Evolutionary conservation across 2,797 vertebrate species (phyloP), one percentile per base, ranked within the genome.

Genomic region (Intellagama lesueurii): DNA sequence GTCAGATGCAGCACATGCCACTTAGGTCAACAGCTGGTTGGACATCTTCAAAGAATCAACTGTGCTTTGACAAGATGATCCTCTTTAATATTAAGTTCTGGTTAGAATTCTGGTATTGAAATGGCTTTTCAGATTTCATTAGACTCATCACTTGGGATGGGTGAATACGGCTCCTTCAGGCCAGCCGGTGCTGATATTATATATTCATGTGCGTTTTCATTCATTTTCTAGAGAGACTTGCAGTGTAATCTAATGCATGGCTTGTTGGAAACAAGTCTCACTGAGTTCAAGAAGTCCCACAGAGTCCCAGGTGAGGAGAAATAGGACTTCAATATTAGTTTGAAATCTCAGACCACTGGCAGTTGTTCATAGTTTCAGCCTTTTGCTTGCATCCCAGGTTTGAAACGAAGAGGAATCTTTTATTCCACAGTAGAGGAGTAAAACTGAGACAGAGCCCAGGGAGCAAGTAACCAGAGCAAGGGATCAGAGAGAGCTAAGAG

Each of bases 91-190:
- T 78, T 75, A 80, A 72, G 87, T 91, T 64, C 5, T 82, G 66
- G 88, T 81, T 52, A 86, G 56, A 84, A 92, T 94, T 94, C 91
- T 73, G 76, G 76, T 91, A 70, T 73, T 88, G 90, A 77, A 79
- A 91, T 92, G 90, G 87, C 87, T 92, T 96, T 94, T 94, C 86
- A 88, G 93, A 93, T 93, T 90, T 87, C 28, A 75, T 76, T 90
- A 86, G 90, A 64, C 3, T 88, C 86, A 91, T 77, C 44, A 44
- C 88, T 94, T 83, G 82, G 82, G 0, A 32, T 91, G 84, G 83
- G 87, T 94, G 72, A 73, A 72, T 22, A 8, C 26, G 40, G 49
- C 11, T 32, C 72, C 87, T 76, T 88, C 79, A 88, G 69, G 47
- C 81, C 70, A 89, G 81, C 69, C 47, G 91, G 56, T 69, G 90